Base-by-base conservation (phyloP, 2,113 vertebrate species). In the Misgurnus anguillicaudatus region DNA sequence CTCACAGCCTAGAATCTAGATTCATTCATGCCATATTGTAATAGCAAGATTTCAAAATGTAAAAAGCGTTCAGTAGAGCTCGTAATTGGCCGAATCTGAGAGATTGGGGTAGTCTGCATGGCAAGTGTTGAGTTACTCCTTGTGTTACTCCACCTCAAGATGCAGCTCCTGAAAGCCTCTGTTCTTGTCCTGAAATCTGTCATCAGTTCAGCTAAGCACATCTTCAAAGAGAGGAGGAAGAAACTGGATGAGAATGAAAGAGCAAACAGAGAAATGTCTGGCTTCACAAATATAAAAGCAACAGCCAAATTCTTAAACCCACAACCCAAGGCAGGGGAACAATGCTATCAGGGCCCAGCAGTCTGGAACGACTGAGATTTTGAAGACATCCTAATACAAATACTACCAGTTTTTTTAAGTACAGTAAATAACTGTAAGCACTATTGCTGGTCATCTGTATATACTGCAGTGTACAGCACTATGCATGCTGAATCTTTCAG, bases 131-230 rank as follows among this genome's bases (percentile, higher is more conserved):
- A n/a, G 6, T 58, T 6, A 21, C 45, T 51, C 9, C 24, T 75
- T 48, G 57, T 47, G 60, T 62, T 63, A 63, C 21, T 9, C 60
- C 48, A 48, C 36, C 42, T 48, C 60, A 47, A 31, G 6, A 76
- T 53, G 74, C 53, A 39, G 60, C 21, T 76, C 9, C 61, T 76
- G 45, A 65, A 76, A 65, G 45, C 72, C 58, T 75, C 41, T 48
- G 58, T 75, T 64, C 61, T 76, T 19, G 17, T 14, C 61, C 47
- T 76, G 74, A 76, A 76, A 76, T 76, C 14, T 76, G 31, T 76
- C 74, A 76, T 76, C 74, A 65, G 45, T 76, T 76, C 58, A 48
- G 41, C 60, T 38, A 76, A 64, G 24, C 47, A 53, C 45, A 53
- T 64, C 61, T 76, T 75, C 60, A 75, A 75, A 64, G 60, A 39